phyloP scores from a whole-genome alignment of 1,140 invertebrate genomes.

The Piezodorus guildinii region DNA sequence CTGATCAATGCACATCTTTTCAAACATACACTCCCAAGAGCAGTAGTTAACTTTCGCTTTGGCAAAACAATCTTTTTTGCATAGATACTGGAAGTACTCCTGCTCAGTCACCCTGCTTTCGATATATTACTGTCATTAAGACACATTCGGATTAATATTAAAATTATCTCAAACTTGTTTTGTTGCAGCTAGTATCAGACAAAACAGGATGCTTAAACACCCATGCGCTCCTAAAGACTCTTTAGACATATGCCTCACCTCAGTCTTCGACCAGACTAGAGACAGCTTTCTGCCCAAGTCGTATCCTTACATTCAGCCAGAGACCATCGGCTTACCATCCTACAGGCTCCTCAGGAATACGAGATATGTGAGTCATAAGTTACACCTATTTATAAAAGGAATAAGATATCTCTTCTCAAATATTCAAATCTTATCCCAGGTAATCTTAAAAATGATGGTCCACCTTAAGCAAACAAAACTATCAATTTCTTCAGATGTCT shows the following conservation, averaged over 20 bases:
- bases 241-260: constrained; percentile 44
- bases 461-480: too few species aligned
- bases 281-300: constrained; percentile 46
- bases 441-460: too few species aligned
- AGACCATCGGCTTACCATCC: constrained; percentile 40
- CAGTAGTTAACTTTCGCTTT: too few species aligned
- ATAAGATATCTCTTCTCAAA: neutral
- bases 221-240: constrained; percentile 43
- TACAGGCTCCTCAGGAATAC: constrained; percentile 45
- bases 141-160: too few species aligned
- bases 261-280: constrained; percentile 45
- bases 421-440: too few species aligned
- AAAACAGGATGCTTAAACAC: constrained; percentile 17
- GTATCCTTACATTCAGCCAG: constrained; percentile 44
- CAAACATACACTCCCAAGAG: too few species aligned
- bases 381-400: neutral
- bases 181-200: constrained; percentile 24
- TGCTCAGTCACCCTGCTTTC: too few species aligned
- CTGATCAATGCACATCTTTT: too few species aligned
- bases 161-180: neutral
- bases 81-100: too few species aligned
- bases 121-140: too few species aligned
- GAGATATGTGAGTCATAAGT: constrained; percentile 16
- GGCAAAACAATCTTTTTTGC: too few species aligned
- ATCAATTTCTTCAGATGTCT: too few species aligned